phyloP scores from a whole-genome alignment of 2,888 invertebrate genomes.

The Ornithoptera priamus region DNA sequence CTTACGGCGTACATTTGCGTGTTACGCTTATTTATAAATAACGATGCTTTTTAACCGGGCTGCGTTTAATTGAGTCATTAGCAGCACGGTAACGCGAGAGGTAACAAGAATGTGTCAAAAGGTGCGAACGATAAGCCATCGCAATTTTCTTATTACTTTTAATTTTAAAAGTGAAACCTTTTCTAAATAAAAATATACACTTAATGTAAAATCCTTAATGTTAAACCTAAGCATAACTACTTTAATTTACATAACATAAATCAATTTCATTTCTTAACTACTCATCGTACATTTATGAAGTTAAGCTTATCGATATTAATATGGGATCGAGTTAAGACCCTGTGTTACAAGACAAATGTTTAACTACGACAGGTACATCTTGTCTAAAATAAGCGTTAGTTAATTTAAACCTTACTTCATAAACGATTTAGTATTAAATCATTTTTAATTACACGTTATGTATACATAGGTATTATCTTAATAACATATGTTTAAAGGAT shows the following conservation, averaged over 20 bases:
- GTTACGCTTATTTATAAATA: constrained; percentile 32
- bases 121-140: constrained; percentile 63
- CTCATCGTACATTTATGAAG: too few relatives aligned
- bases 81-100: constrained; percentile 57
- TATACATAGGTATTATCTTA: too few relatives aligned
- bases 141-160: constrained; percentile 57
- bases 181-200: background rate
- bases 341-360: too few relatives aligned
- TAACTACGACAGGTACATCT: too few relatives aligned
- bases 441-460: too few relatives aligned
- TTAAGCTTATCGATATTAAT: too few relatives aligned
- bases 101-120: constrained; percentile 61
- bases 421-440: too few relatives aligned
- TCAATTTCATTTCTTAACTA: too few relatives aligned
- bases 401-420: too few relatives aligned
- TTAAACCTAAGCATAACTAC: background rate
- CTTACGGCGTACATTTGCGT: constrained; percentile 26
- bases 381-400: too few relatives aligned
- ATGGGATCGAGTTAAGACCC: too few relatives aligned
- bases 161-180: constrained; percentile 7
- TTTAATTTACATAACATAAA: background rate
- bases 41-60: constrained; percentile 32
- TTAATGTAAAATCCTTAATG: background rate
- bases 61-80: constrained; percentile 67
- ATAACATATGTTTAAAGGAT: too few relatives aligned